Conservation (phyloP, 2,113 vertebrate species). For the Athene noctua region DNA sequence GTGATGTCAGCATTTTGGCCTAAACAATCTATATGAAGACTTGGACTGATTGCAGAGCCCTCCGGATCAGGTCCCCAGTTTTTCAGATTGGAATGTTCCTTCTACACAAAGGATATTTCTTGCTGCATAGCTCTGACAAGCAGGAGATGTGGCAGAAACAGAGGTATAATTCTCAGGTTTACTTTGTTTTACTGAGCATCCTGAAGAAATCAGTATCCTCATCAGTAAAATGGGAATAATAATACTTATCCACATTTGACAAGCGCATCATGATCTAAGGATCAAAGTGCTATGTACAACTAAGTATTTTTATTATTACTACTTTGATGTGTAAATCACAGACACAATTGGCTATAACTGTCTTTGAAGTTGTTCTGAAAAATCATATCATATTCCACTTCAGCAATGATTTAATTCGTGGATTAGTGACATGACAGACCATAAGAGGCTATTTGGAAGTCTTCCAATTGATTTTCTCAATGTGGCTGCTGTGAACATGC, state of each 20-base stretch:
- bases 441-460: conserved; percentile 39
- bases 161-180: background rate
- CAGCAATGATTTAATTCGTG: conserved; percentile 36
- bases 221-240: background rate
- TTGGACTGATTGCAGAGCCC: background rate
- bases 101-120: background rate
- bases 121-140: background rate
- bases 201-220: background rate
- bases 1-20: background rate
- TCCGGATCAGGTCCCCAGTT: background rate
- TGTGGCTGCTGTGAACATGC: background rate
- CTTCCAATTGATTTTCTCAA: conserved; percentile 23
- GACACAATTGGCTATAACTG: conserved; percentile 22
- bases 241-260: background rate
- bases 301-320: conserved; percentile 45
- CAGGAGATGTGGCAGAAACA: background rate
- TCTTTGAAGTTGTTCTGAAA: conserved; percentile 59
- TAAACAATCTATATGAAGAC: background rate
- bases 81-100: background rate
- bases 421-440: conserved; percentile 39
- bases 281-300: conserved; percentile 5
- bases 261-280: conserved; percentile 1
- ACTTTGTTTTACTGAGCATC: background rate
- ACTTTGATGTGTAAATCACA: conserved; percentile 51
- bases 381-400: conserved; percentile 14